Base-by-base conservation (phyloP, 2,113 vertebrate genomes). In the Brevimyrus niger region DNA sequence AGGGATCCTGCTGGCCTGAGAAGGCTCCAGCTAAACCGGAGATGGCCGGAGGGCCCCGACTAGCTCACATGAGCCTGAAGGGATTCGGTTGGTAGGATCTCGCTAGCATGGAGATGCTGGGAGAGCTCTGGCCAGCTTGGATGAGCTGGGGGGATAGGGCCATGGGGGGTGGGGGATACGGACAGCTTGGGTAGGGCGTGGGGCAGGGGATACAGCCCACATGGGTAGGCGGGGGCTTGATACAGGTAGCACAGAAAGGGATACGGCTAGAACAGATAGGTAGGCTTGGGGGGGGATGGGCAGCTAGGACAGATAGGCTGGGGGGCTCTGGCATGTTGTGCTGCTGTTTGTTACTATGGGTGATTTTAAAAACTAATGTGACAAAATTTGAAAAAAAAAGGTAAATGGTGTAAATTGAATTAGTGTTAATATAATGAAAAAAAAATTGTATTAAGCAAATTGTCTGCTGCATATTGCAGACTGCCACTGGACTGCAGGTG, bases 381-480 rank as follows among this genome's bases (percentile, higher is more conserved):
- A 86, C 44, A 51, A 50, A 51, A 50, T 13, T 86, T 13, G 48
- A 85, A 51, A 17, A 51, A 55, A 58, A 11, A 58, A 58, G 15
- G 31, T 15, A 89, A 69, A 51, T 19, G 69, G 44, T 89, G 17
- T 86, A 65, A 46, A 89, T 35, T 69, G 15, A 86, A 86, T 61
- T 55, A 69, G 82, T 48, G 35, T 42, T 69, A 53, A 83, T 53
- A 51, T 55, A 69, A 69, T 11, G 38, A 86, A 27, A 7, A 48
- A 48, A 53, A 47, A 89, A 11, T 31, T 88, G n/a, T 61, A 88
- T 88, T 53, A 88, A 38, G 76, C 48, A 55, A 58, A 42, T 55
- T 55, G 31, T 83, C 73, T 84, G 23, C 11, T 27, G 47, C 19
- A 9, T 55, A 89, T 83, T 84, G 48, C 89, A 2, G 83, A 58